These are phyloP conservation scores for Halcyon chelicuti DNA, from an alignment of 2,797 vertebrate species.

Conservation along the genomic window DNA sequence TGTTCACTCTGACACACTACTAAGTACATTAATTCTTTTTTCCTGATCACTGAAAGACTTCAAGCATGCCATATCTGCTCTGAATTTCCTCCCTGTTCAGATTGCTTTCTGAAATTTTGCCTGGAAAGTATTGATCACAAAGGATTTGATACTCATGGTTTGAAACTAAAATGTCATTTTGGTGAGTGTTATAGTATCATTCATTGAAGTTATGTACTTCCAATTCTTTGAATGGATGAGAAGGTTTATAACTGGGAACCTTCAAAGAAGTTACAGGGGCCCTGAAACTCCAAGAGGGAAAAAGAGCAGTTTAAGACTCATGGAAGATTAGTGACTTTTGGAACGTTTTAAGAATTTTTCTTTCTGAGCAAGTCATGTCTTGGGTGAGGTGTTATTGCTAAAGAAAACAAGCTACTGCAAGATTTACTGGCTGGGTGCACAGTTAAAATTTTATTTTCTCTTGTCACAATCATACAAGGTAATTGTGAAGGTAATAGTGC, in stretches of 20 bases:
- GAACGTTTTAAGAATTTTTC: not conserved
- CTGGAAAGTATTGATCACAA: not conserved
- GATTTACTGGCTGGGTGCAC: constrained; percentile 22
- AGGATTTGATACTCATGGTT: not conserved
- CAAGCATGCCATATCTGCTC: not conserved
- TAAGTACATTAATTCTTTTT: not conserved
- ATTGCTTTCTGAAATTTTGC: not conserved
- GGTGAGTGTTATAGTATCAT: not conserved
- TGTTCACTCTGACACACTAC: not conserved
- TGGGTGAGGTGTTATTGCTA: constrained; percentile 23
- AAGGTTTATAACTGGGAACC: not conserved
- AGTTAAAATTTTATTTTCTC: constrained; percentile 49
- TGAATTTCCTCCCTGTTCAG: not conserved
- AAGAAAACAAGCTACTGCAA: constrained; percentile 8
- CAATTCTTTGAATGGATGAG: not conserved
- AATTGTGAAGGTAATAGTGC: not conserved
- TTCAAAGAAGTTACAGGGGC: not conserved
- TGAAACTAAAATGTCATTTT: not conserved
- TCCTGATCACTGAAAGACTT: not conserved
- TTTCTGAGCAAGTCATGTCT: not conserved
- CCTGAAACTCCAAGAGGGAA: not conserved
- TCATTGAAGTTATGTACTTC: not conserved
- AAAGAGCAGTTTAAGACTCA: not conserved
- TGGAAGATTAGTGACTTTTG: not conserved
- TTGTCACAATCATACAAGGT: constrained; percentile 16